Conservation (phyloP, 2,113 vertebrate species). For the Gadus macrocephalus region DNA sequence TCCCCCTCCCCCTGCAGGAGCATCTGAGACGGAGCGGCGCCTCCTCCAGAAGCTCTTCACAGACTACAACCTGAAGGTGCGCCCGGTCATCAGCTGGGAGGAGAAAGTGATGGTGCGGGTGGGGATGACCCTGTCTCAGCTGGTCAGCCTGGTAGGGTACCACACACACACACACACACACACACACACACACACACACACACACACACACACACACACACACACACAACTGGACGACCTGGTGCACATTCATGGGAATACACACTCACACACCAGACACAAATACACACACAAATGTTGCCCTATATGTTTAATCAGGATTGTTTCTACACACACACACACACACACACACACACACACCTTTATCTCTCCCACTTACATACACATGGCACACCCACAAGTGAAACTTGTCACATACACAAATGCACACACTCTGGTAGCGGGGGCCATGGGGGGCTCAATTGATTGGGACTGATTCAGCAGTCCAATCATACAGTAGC, state of each 20-base stretch:
- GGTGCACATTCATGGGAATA: no score
- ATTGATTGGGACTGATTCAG: not conserved
- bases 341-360: not conserved
- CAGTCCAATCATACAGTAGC: conserved; percentile 9
- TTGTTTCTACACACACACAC: no score
- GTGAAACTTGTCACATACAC: no score
- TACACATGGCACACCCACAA: not conserved
- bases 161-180: not conserved
- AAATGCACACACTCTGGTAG: not conserved
- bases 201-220: not conserved
- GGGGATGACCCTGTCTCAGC: conserved; percentile 84
- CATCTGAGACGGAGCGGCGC: conserved; percentile 68
- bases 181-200: conserved; percentile 14
- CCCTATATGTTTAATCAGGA: no score
- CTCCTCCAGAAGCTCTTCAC: conserved; percentile 76
- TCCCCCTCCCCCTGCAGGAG: conserved; percentile 24
- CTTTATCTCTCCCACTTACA: not conserved
- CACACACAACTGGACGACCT: no score
- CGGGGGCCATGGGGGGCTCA: not conserved
- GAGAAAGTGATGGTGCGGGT: conserved; percentile 79
- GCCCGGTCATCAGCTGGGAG: conserved; percentile 71
- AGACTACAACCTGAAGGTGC: conserved; percentile 78
- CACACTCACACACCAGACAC: not conserved
- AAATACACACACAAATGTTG: not conserved
- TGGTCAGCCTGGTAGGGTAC: conserved; percentile 83